phyloP scores from a whole-genome alignment of 2,797 vertebrate species.

The Acrossocheilus wenchowensis region DNA sequence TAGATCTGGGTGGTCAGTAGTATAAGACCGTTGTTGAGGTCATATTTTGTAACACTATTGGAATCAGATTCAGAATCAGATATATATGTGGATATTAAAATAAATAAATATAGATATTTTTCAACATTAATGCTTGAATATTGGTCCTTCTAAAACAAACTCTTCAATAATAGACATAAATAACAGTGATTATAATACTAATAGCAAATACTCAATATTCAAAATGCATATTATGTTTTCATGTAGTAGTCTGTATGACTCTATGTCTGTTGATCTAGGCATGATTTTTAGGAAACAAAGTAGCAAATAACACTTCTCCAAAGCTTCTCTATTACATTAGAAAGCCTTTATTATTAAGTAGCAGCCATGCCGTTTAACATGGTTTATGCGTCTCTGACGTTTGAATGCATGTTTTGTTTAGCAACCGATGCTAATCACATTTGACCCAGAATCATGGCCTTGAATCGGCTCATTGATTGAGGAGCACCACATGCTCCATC shows the following conservation, averaged over 20 bases:
- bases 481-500: conserved; percentile 67
- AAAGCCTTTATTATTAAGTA: background rate
- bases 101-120: background rate
- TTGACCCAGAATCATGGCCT: conserved; percentile 67
- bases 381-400: conserved; percentile 34
- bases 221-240: background rate
- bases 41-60: conserved; percentile 1
- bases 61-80: background rate
- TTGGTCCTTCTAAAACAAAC: background rate
- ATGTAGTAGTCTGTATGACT: background rate
- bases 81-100: background rate
- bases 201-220: background rate
- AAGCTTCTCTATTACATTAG: background rate
- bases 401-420: conserved; percentile 66
- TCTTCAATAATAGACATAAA: background rate
- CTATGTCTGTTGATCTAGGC: background rate
- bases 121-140: background rate
- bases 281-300: background rate
- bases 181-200: background rate
- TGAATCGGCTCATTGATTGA: conserved; percentile 73
- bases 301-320: background rate
- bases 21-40: conserved; percentile 68
- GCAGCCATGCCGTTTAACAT: background rate
- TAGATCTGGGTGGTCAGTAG: conserved; percentile 75
- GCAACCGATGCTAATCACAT: conserved; percentile 72